Evolutionary conservation across 1,140 invertebrate species (phyloP).

Genomic region (Drosophila watanabei): DNA sequence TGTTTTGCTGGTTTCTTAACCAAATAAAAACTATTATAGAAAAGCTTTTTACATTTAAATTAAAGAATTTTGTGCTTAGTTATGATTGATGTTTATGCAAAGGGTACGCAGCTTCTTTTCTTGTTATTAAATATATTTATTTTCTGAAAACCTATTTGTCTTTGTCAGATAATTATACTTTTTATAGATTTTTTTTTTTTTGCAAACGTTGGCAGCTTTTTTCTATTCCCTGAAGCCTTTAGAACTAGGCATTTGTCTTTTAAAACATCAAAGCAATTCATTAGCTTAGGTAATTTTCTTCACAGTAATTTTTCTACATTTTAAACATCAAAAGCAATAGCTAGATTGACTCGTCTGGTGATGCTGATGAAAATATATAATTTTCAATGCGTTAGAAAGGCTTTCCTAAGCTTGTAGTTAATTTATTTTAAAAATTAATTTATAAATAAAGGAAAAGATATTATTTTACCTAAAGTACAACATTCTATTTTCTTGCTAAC

Average conservation of each 20-base stretch:
- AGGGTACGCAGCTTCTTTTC: too few species aligned
- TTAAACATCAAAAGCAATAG: neutral
- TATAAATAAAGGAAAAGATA: neutral
- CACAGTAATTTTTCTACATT: neutral
- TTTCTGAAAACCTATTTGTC: conserved; percentile 11
- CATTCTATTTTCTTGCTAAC: neutral
- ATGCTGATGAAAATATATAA: neutral
- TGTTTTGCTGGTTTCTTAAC: too few species aligned
- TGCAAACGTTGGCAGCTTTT: neutral
- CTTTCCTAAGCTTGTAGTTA: neutral
- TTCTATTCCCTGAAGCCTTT: neutral
- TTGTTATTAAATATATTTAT: neutral
- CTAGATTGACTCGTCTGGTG: neutral
- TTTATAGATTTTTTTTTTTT: conserved; percentile 8
- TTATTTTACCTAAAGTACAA: too few species aligned
- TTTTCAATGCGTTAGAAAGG: neutral
- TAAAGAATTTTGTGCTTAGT: too few species aligned
- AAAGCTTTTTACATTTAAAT: too few species aligned
- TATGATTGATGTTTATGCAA: too few species aligned
- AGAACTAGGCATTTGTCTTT: conserved; percentile 15
- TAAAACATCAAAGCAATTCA: conserved; percentile 8
- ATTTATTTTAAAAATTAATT: neutral
- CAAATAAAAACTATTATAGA: too few species aligned
- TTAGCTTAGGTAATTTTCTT: too few species aligned
- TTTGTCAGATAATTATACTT: conserved; percentile 7